Evolutionary conservation across 2,113 vertebrate genomes (phyloP).

Genomic region (Sorex fumeus): DNA sequence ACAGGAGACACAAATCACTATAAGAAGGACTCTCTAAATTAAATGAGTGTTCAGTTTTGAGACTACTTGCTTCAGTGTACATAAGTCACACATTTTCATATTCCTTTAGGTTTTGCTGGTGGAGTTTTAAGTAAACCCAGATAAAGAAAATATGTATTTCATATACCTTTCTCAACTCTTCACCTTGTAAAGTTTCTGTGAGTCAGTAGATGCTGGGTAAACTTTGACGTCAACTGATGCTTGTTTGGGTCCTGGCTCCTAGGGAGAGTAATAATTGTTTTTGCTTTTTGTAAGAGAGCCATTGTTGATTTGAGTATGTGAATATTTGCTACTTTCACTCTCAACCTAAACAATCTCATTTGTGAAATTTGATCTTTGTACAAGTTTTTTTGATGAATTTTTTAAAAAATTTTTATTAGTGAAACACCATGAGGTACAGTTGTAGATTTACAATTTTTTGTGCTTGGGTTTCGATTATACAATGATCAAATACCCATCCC

Average conservation of each 20-base stretch:
- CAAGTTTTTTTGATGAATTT: neutral
- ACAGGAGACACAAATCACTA: slow-evolving; percentile 58
- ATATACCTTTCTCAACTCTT: slow-evolving; percentile 23
- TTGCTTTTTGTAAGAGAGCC: neutral
- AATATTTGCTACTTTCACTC: neutral
- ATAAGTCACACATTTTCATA: slow-evolving; percentile 54
- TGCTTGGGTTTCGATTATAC: no score
- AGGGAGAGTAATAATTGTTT: neutral
- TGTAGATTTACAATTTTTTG: no score
- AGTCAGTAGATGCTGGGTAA: neutral
- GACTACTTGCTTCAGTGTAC: neutral
- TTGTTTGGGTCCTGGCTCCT: neutral
- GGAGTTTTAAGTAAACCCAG: slow-evolving; percentile 57
- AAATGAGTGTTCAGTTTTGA: slow-evolving; percentile 64
- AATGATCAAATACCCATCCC: no score
- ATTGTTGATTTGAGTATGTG: neutral
- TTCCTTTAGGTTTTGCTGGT: neutral
- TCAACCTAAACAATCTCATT: neutral
- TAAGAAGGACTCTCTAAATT: slow-evolving; percentile 58
- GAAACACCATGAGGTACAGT: no score
- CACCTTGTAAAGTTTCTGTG: slow-evolving; percentile 29
- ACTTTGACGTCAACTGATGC: neutral
- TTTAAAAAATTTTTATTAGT: no score
- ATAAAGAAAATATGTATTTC: slow-evolving; percentile 54
- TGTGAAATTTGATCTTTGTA: neutral